phyloP scores from a whole-genome alignment of 1,140 invertebrate species.

The Hydropsyche tenuis region DNA sequence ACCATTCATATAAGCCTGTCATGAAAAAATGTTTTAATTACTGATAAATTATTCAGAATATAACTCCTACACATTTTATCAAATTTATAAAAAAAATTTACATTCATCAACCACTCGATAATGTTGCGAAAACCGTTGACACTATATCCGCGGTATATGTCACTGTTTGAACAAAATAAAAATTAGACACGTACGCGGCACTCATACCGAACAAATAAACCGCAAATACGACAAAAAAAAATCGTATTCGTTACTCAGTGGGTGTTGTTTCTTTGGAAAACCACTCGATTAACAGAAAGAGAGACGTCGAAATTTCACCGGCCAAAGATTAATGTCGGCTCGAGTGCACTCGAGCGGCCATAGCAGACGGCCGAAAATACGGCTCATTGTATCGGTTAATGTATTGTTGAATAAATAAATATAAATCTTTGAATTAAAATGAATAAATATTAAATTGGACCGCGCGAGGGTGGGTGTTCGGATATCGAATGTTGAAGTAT shows the following conservation, averaged over 20 bases:
- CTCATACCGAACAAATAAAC: no score
- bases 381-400: slow-evolving; percentile 39
- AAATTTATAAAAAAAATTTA: no score
- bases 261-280: slow-evolving; percentile 19
- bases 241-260: slow-evolving; percentile 1
- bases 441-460: no score
- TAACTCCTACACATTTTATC: no score
- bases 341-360: slow-evolving; percentile 22
- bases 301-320: slow-evolving; percentile 4
- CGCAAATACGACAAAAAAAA: no score
- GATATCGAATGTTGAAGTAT: no score
- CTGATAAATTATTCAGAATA: background rate
- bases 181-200: no score
- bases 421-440: background rate
- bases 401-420: slow-evolving; percentile 25
- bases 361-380: slow-evolving; percentile 28
- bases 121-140: no score
- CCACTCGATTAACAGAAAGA: background rate
- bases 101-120: no score
- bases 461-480: no score
- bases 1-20: background rate
- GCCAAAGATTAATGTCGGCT: slow-evolving; percentile 37
- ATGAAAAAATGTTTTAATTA: slow-evolving; percentile 1
- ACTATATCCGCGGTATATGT: no score
- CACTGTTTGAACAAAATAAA: no score